Conservation (phyloP, 2,113 vertebrate genomes). For the Mustelus asterias region DNA sequence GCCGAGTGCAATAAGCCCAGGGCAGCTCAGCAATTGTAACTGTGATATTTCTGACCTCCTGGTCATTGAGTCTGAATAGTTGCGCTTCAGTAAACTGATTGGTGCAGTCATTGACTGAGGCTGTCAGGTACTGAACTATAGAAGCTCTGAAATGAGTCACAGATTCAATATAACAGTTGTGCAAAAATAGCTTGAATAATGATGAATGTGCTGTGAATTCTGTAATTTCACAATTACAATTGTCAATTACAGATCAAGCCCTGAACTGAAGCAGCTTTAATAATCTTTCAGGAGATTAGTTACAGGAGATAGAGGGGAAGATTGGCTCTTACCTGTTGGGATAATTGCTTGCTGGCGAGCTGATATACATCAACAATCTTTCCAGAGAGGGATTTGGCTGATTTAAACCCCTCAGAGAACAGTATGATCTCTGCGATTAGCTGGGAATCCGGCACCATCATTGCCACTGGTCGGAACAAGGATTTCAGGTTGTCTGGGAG, state of each 20-base stretch:
- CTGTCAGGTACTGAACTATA: background rate
- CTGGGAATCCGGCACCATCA: conserved; percentile 53
- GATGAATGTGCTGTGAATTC: background rate
- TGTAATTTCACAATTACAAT: background rate
- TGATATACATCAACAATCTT: conserved; percentile 52
- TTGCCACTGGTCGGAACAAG: conserved; percentile 54
- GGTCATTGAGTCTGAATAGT: background rate
- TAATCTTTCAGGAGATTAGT: background rate
- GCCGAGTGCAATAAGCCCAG: background rate
- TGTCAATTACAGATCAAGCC: background rate
- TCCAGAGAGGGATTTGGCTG: conserved; percentile 49
- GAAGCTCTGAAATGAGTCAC: background rate
- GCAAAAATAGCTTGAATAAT: background rate
- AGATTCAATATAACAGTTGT: background rate
- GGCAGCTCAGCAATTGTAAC: no score
- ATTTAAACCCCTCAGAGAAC: conserved; percentile 55
- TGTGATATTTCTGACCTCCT: background rate
- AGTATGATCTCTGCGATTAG: conserved; percentile 54
- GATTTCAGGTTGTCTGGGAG: conserved; percentile 56
- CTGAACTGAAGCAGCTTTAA: background rate
- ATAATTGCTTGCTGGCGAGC: conserved; percentile 51
- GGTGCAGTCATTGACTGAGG: background rate
- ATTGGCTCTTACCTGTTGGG: conserved; percentile 49
- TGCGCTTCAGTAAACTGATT: background rate
- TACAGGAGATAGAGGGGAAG: background rate